Base-by-base conservation (phyloP, 2,113 vertebrate genomes). In the Leptobrachium leishanense region DNA sequence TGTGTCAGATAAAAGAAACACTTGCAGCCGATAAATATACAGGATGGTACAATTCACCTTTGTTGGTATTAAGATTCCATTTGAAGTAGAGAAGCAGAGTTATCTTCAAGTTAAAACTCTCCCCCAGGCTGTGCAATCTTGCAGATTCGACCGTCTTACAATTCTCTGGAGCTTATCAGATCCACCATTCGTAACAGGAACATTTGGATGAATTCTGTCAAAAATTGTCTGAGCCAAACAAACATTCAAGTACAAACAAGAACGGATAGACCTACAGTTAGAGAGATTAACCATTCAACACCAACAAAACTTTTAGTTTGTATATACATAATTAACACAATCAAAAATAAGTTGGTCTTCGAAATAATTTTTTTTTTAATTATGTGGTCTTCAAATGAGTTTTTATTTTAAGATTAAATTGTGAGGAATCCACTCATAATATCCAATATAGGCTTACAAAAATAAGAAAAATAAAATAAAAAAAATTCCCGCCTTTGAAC, bases 91-190 rank as follows among this genome's bases (percentile, higher is more conserved):
- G 69, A 71, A 42, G 77, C 63, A 13, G 64, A 55, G 70, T 53
- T 43, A 72, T 79, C 40, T 43, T 3, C 68, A 66, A 72, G 55
- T 59, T 43, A 66, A 57, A 20, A 72, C 64, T 67, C 54, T 43
- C 64, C 63, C 77, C 53, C 70, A 31, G 77, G 77, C 63, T 42
- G 77, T 73, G 63, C 77, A 57, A 79, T 73, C 70, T 73, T 66
- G 43, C 44, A 64, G 68, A 78, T 78, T 65, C 44, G 2, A 40
- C 55, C 44, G 68, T 67, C 20, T 63, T 71, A 54, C 76, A 72
- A 72, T 66, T 50, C 77, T 79, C 63, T 15, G 1, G 77, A 44
- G 63, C 13, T 79, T 73, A 79, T 79, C 77, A 67, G 70, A 79
- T 73, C 50, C 63, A 8, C 46, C 42, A 43, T 43, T 67, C 40